A percentile compares a stretch with the other conserved stretches of the same genome.
Evolutionary conservation across 2,113 vertebrate genomes (phyloP).

Genomic region (Cichladusa arquata): DNA sequence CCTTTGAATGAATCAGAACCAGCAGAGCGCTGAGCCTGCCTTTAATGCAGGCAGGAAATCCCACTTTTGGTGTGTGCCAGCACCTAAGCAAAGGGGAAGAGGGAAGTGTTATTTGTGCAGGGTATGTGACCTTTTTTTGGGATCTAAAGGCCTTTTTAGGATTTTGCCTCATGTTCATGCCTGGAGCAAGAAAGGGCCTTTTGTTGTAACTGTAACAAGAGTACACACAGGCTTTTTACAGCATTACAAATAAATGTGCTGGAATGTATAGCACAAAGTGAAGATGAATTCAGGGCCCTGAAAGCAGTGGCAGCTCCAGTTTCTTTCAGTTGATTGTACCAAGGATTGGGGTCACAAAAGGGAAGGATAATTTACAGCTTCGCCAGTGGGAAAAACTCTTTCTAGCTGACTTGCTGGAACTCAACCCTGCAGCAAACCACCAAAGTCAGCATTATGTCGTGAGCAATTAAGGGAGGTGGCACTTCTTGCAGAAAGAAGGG

Average conservation of each 20-base stretch:
- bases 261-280: neutral
- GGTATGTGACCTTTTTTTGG: neutral
- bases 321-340: neutral
- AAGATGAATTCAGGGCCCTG: neutral
- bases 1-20: neutral
- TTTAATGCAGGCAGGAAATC: neutral
- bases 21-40: neutral
- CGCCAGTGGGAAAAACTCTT: neutral
- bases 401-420: constrained; percentile 27
- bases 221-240: neutral
- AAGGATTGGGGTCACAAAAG: constrained; percentile 11
- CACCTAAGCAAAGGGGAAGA: neutral
- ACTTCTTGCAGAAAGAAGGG: neutral
- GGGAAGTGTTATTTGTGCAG: neutral
- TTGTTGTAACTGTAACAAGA: neutral
- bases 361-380: constrained; percentile 10
- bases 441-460: neutral
- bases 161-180: neutral
- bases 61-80: neutral
- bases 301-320: neutral
- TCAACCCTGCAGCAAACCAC: neutral
- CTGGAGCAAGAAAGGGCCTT: neutral
- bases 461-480: neutral
- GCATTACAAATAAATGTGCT: neutral
- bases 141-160: neutral